Percentiles rank a stretch among this genome's conserved stretches.
Evolutionary conservation across 1,140 invertebrate genomes (phyloP).

Genomic region (Musca domestica): DNA sequence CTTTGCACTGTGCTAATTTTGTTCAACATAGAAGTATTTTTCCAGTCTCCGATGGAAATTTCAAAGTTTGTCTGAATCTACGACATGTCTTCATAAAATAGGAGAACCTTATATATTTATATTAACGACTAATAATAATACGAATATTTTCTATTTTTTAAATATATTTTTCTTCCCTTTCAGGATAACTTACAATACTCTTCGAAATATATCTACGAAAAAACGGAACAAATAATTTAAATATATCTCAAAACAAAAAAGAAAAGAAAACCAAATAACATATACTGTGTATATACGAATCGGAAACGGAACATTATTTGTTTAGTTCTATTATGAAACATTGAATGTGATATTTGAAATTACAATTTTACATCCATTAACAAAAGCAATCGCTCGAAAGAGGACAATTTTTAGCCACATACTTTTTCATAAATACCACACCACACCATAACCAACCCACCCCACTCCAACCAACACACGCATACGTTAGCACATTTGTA

Average conservation of each 20-base stretch:
- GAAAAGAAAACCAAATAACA: not conserved
- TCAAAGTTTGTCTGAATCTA: too few relatives aligned
- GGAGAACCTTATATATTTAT: too few relatives aligned
- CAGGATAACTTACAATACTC: conserved; percentile 16
- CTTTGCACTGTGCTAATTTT: too few relatives aligned
- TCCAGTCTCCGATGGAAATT: too few relatives aligned
- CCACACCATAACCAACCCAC: not conserved
- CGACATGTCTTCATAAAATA: too few relatives aligned
- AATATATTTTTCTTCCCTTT: not conserved
- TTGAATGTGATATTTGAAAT: conserved; percentile 24
- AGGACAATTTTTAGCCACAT: conserved; percentile 8
- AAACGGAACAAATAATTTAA: not conserved
- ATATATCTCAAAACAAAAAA: not conserved
- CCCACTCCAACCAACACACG: too few relatives aligned
- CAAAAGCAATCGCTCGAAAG: not conserved
- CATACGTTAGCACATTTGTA: too few relatives aligned
- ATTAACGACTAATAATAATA: too few relatives aligned
- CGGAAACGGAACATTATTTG: conserved; percentile 2
- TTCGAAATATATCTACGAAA: conserved; percentile 10
- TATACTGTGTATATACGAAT: conserved; percentile 16
- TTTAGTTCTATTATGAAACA: conserved; percentile 19
- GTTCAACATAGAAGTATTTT: too few relatives aligned
- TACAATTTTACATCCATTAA: conserved; percentile 13
- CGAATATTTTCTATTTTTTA: too few relatives aligned
- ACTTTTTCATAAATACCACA: not conserved